These are phyloP conservation scores for Orthosia gothica DNA, from an alignment of 2,888 invertebrate genomes.

Conservation along the genomic window DNA sequence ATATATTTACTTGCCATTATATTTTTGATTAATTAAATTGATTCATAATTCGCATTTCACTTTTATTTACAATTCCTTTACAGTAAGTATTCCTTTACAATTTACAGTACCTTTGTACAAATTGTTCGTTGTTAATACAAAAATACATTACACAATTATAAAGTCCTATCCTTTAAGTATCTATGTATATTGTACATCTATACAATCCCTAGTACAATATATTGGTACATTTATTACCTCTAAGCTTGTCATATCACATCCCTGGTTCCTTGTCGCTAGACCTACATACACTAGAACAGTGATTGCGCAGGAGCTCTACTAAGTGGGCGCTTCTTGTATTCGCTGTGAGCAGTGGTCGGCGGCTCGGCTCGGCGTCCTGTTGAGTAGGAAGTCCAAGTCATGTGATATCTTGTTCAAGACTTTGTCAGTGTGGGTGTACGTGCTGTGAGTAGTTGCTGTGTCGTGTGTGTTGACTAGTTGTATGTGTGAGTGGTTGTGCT, in stretches of 20 bases:
- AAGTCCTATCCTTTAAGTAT: not conserved
- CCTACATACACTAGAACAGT: constrained; percentile 30
- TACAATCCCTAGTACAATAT: not conserved
- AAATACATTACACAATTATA: not conserved
- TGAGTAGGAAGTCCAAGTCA: constrained; percentile 95
- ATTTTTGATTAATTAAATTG: not conserved
- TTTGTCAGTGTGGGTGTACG: constrained; percentile 88
- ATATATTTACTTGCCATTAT: constrained; percentile 2
- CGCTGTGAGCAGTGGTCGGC: constrained; percentile 71
- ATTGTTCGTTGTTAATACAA: not conserved
- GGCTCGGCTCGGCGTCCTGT: constrained; percentile 90
- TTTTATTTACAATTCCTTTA: not conserved
- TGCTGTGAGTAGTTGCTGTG: constrained; percentile 74
- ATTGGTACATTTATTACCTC: constrained; percentile 26
- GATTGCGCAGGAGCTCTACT: constrained; percentile 60
- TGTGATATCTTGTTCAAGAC: constrained; percentile 96
- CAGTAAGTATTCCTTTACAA: too few species aligned
- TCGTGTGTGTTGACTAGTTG: constrained; percentile 82
- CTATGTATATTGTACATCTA: not conserved
- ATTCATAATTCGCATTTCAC: not conserved
- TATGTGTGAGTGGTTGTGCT: constrained; percentile 80
- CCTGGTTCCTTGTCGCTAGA: constrained; percentile 81
- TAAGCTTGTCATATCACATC: constrained; percentile 77
- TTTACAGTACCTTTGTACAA: too few species aligned
- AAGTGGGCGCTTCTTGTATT: constrained; percentile 86